These are phyloP conservation scores for Papilio dardanus DNA, from an alignment of 1,140 invertebrate genomes.

Conservation along the genomic window DNA sequence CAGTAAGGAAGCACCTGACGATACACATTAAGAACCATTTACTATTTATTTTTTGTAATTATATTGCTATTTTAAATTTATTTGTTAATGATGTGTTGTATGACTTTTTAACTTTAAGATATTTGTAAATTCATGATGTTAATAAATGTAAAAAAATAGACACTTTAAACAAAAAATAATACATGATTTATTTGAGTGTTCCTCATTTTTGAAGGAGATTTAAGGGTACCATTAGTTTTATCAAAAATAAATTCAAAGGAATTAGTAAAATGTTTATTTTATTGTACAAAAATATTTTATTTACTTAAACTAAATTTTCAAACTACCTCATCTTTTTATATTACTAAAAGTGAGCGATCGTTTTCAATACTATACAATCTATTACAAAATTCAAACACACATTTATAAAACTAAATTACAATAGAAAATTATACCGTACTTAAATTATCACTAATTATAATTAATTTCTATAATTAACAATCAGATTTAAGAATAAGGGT, in stretches of 20 bases:
- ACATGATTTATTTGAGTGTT: too few species aligned
- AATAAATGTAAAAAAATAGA: neutral
- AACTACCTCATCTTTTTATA: neutral
- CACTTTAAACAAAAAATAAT: too few species aligned
- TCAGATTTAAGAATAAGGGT: too few species aligned
- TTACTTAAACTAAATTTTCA: neutral
- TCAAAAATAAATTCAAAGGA: neutral
- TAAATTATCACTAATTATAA: too few species aligned
- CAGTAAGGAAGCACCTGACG: neutral
- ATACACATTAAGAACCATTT: neutral
- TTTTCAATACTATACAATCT: neutral
- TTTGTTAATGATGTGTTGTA: neutral
- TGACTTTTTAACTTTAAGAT: neutral
- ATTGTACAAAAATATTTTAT: neutral
- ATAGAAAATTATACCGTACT: too few species aligned
- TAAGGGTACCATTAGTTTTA: too few species aligned
- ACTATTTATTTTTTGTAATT: too few species aligned
- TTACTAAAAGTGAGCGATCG: neutral
- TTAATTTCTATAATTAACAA: too few species aligned
- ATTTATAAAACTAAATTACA: neutral
- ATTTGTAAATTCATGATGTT: neutral
- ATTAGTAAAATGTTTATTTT: neutral
- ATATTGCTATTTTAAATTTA: too few species aligned
- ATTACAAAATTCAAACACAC: neutral
- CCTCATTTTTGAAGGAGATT: neutral